Base-by-base conservation (phyloP, 2,888 invertebrate species). In the Microctonus hyperodae region DNA sequence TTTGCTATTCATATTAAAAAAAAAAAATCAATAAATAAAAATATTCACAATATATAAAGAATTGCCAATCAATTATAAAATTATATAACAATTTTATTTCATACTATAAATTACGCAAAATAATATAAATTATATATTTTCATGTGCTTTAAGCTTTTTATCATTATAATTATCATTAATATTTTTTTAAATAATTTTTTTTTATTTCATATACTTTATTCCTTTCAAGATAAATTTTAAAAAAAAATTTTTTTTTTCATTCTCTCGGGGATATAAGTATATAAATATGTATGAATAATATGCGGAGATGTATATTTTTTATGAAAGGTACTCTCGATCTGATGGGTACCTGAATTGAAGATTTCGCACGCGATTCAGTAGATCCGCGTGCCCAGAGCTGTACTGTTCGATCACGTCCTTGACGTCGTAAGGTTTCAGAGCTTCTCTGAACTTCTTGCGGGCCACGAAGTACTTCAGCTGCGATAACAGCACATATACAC, bases 401-500 rank as follows among this genome's bases (percentile, higher is more conserved):
- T 94, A 95, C 86, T 95, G 95, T 86, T 95, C 95, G 85, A 95
- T 95, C 85, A 95, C 95, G 87, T 95, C 95, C 88, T 95, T 95
- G 83, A 95, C 95, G 87, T 95, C 95, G 86, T 95, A 95, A 75
- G 95, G 95, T 87, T 94, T 92, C 85, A 95, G 88, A 80, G 94
- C 94, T 87, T 95, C 94, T 86, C 93, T 92, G 89, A 95, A 95
- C 88, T 94, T 94, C 87, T 91, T 90, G 86, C 94, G 89, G 83
- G 95, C 93, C 85, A 95, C 92, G 88, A 94, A 92, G 88, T 94
- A 93, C 88, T 92, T 93, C 85, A 95, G 89, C 90, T 90, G 74
- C 70, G 74, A 74, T 71, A 72, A 72, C 72, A 73, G 75, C 73
- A 77, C 69, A 72, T 44, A 44, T 64, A 55, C 50, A 62, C 63